Base-by-base conservation (phyloP, 2,888 invertebrate genomes). In the Caenorhabditis doughertyi region DNA sequence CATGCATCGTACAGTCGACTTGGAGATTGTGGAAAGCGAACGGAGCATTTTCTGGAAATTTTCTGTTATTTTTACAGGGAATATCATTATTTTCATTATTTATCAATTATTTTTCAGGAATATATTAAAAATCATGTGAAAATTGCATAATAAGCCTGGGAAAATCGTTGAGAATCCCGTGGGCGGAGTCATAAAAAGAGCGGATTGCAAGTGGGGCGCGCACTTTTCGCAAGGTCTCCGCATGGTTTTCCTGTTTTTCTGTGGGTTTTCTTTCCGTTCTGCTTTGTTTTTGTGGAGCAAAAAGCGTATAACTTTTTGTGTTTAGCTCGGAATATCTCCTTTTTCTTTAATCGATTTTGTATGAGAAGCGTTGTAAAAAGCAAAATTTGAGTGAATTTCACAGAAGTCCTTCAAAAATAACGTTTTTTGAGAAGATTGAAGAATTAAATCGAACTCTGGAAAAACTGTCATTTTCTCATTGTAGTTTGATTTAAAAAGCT, bases 1-100 rank as follows among this genome's bases (percentile, higher is more conserved):
- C 58, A 85, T 60, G 51, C 70, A 64, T 27, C 85, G 77, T 16
- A 53, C 74, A 42, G 74, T 51, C 32, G 81, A 53, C n/a, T 79
- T 77, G 42, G 83, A 74, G 62, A 83, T 39, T 16, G 74, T 49
- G 29, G 77, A 64, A 29, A 79, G 53, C 25, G 79, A 70, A 16
- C 85, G 81, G 65, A 85, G 79, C 83, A 85, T 85, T 39, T 79
- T 73, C 70, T 81, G 60, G 0, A 67, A 67, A 85, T 85, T 39
- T 79, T 73, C 70, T 81, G 60, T 0, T 60, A 67, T 71, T 27
- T 47, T 27, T 18, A 21, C 16, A 4, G 42, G 11, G 32, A 32
- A 7, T 13, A 5, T 32, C n/a, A 2, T 39, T 39, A 13, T 39
- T 11, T 8, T 11, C 13, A 39, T 39, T 39, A 13, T 39, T 39